Percentiles rank a stretch among this genome's conserved stretches.
phyloP scores from a whole-genome alignment of 2,888 invertebrate genomes.

The Colostygia pectinataria region DNA sequence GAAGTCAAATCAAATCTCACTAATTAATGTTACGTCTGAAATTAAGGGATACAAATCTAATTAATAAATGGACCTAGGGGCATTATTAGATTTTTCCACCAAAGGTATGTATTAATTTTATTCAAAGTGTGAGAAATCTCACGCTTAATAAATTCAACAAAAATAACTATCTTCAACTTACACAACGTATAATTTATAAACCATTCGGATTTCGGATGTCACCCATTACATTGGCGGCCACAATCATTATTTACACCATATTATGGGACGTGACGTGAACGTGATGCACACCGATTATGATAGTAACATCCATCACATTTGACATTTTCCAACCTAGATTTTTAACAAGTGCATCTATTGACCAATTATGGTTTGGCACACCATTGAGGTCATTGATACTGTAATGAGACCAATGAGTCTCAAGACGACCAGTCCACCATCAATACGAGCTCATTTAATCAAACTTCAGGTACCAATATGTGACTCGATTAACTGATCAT shows the following conservation, averaged over 20 bases:
- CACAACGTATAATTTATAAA: conserved; percentile 16
- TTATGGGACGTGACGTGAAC: conserved; percentile 11
- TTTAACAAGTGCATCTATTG: background rate
- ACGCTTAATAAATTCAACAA: conserved; percentile 8
- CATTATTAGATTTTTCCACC: too few relatives aligned
- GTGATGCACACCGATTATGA: conserved; percentile 19
- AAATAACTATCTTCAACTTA: conserved; percentile 13
- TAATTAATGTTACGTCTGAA: too few relatives aligned
- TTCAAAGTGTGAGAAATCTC: conserved; percentile 6
- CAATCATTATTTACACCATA: conserved; percentile 10
- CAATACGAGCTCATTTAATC: conserved; percentile 28
- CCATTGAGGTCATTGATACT: conserved; percentile 18
- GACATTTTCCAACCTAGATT: background rate
- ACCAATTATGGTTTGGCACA: conserved; percentile 6
- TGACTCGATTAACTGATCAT: conserved; percentile 32
- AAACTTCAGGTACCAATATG: conserved; percentile 18
- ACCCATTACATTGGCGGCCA: conserved; percentile 16
- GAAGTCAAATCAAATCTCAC: too few relatives aligned
- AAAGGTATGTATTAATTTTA: too few relatives aligned
- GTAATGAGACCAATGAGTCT: conserved; percentile 1
- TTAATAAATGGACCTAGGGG: too few relatives aligned
- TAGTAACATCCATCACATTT: background rate
- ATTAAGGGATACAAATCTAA: too few relatives aligned
- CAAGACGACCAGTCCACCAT: conserved; percentile 19
- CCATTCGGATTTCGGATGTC: too few relatives aligned